These are phyloP conservation scores for Sialis fuliginosa DNA, from an alignment of 2,888 invertebrate species.

Conservation along the genomic window DNA sequence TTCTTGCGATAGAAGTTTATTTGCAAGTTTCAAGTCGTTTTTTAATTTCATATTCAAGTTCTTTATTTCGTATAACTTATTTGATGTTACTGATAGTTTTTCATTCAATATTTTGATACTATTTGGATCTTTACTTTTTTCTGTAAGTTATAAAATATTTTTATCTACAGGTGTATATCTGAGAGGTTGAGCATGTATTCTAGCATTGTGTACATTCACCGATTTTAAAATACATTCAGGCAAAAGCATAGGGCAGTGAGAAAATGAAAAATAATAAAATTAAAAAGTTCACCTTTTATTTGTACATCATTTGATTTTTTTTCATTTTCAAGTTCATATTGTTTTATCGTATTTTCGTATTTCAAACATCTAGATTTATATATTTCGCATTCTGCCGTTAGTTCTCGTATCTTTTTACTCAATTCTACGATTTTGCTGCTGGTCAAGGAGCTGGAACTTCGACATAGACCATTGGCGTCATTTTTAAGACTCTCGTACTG, in stretches of 20 bases:
- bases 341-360: constrained; percentile 20
- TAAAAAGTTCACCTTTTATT: too few relatives aligned
- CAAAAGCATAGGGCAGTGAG: too few relatives aligned
- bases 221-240: too few relatives aligned
- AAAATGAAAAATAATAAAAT: too few relatives aligned
- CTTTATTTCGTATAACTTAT: constrained; percentile 49
- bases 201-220: too few relatives aligned
- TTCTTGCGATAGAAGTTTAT: constrained; percentile 58
- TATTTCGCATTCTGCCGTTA: constrained; percentile 39
- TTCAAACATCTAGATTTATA: constrained; percentile 38
- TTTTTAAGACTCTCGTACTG: constrained; percentile 27
- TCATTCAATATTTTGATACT: constrained; percentile 36
- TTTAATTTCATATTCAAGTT: constrained; percentile 50
- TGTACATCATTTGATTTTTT: too few relatives aligned
- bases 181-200: too few relatives aligned
- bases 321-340: too few relatives aligned
- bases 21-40: constrained; percentile 51
- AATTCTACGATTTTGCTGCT: constrained; percentile 48
- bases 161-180: too few relatives aligned
- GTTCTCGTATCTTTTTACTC: constrained; percentile 45
- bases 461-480: constrained; percentile 16
- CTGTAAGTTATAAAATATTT: neutral
- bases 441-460: constrained; percentile 24
- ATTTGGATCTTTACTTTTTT: neutral
- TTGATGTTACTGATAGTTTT: constrained; percentile 36